Evolutionary conservation across 2,797 vertebrate species (phyloP), one percentile per base, ranked within the genome.

Genomic region (Pagetopsis macropterus): DNA sequence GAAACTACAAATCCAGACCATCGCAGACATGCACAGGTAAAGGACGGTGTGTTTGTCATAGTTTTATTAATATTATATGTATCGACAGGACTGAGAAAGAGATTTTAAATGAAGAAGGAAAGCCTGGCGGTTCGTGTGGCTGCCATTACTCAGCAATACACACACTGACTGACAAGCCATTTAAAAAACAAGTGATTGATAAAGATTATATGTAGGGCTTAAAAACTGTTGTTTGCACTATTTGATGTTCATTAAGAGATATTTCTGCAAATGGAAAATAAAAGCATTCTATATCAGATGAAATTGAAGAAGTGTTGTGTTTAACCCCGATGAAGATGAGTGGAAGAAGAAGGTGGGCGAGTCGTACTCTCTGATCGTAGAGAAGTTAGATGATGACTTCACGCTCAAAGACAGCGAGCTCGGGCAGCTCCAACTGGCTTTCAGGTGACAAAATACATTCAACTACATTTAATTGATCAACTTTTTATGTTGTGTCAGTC

Each of bases 341-440:
- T 99, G 97, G 98, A 99, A 99, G 95, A 99, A 99, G 93, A 98
- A 99, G 81, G 96, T 99, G 68, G 94, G 94, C 4, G 97, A 99
- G 91, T 97, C 97, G 0, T 99, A 99, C 40, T 84, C 95, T 43
- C 92, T 96, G 23, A 95, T 97, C 79, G 84, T 93, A 0, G 97
- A 98, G 70, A 93, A 93, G 66, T 49, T 99, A 85, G 95, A 98
- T 72, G 96, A 97, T 9, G 96, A 99, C 80, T 90, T 98, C 68
- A 94, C 91, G 59, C 92, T 99, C 76, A 96, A 96, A 90, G 97
- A 98, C 31, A 95, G 93, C 4, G 96, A 98, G 83, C 82, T 96
- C 13, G 74, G 61, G 5, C 96, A 98, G 45, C 89, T 99, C 71
- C 93, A 94, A 55, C 94, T 96, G 0, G 96, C 97, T 70, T 99